These are phyloP conservation scores for Rhinoderma darwinii DNA, from an alignment of 2,113 vertebrate genomes.

Conservation along the genomic window DNA sequence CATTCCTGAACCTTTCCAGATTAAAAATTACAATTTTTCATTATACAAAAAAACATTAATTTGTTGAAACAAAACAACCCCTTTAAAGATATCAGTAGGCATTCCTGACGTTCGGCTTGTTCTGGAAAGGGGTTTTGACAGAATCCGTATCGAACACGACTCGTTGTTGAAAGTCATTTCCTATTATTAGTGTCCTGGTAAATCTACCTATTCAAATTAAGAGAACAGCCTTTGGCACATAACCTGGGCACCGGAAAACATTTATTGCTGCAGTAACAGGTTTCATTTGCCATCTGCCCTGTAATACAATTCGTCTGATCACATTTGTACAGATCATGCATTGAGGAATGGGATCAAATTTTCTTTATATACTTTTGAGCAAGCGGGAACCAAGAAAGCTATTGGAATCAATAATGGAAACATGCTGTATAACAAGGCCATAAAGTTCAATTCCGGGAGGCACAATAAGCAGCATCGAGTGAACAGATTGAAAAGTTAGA, in stretches of 20 bases:
- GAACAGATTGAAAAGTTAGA: no score
- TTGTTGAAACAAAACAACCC: neutral
- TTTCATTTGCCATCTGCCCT: neutral
- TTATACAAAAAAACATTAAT: no score
- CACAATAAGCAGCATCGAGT: neutral
- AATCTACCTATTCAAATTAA: neutral
- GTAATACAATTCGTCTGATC: neutral
- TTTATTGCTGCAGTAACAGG: conserved; percentile 11
- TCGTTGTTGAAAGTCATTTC: neutral
- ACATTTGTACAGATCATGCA: neutral
- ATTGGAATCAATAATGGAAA: neutral
- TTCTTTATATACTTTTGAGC: neutral
- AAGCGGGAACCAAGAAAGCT: neutral
- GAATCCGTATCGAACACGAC: neutral
- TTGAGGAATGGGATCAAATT: neutral
- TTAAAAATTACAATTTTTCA: no score
- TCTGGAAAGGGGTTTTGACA: neutral
- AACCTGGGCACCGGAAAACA: neutral
- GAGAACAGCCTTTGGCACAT: conserved; percentile 23
- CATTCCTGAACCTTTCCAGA: neutral
- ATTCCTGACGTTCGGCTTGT: neutral
- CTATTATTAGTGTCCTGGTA: neutral
- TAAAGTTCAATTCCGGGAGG: neutral
- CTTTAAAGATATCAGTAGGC: neutral
- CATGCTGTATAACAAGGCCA: neutral